Conservation (phyloP, 2,888 invertebrate species). For the Agrochola circellaris region DNA sequence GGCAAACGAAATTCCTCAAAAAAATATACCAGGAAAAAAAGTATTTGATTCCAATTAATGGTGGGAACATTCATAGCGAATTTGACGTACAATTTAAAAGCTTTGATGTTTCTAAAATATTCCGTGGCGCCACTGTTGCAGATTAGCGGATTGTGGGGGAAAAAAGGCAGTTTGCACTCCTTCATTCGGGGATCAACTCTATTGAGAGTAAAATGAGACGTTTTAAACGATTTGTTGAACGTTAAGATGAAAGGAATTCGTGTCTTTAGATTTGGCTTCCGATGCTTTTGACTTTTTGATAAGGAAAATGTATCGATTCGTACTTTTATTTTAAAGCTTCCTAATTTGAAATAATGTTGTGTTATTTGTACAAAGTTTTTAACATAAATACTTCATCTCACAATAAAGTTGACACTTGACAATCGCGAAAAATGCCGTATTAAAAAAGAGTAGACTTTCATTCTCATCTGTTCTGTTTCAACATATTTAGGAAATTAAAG, state of each 20-base stretch:
- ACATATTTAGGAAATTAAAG: background rate
- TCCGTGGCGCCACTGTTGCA: constrained; percentile 59
- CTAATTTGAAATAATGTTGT: background rate
- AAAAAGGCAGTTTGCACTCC: constrained; percentile 60
- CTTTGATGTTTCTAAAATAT: constrained; percentile 72
- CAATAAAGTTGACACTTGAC: too few species aligned
- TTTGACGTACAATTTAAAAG: constrained; percentile 68
- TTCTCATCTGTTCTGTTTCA: background rate
- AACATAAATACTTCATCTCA: too few species aligned
- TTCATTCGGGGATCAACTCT: constrained; percentile 60
- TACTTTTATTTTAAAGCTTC: background rate
- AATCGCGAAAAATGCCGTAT: background rate
- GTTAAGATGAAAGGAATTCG: constrained; percentile 48
- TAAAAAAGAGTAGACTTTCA: background rate
- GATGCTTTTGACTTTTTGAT: constrained; percentile 5
- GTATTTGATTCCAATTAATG: constrained; percentile 72
- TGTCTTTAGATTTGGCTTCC: constrained; percentile 42
- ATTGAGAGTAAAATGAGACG: constrained; percentile 67
- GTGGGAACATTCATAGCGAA: constrained; percentile 53
- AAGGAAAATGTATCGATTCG: constrained; percentile 6
- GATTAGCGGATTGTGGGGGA: constrained; percentile 63
- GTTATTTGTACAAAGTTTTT: background rate
- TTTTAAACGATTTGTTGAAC: constrained; percentile 63
- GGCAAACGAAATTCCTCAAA: constrained; percentile 50
- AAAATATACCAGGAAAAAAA: constrained; percentile 54